A percentile compares a stretch with the other conserved stretches of the same genome.
These are phyloP conservation scores for Ethmia dodecea DNA, from an alignment of 2,888 invertebrate genomes.

Conservation along the genomic window DNA sequence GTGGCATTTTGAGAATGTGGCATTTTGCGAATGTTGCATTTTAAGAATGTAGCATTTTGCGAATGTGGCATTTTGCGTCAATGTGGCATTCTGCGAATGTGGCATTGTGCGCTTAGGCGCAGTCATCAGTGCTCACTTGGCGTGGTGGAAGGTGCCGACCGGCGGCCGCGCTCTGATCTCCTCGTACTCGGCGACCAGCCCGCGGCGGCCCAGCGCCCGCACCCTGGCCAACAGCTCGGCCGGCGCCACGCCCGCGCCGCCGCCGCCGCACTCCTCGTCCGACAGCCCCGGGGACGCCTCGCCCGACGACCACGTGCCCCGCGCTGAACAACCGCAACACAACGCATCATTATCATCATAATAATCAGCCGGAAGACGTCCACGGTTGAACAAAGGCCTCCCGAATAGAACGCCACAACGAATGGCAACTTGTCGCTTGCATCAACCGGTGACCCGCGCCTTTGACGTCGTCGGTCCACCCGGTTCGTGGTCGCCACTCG, in stretches of 20 bases:
- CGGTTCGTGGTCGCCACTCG: too few species aligned
- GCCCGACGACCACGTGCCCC: conserved; percentile 70
- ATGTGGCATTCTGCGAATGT: too few species aligned
- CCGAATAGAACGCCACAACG: too few species aligned
- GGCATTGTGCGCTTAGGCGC: neutral
- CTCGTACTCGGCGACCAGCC: conserved; percentile 91
- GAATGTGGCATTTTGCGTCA: too few species aligned
- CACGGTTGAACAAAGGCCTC: too few species aligned
- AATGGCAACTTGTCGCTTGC: too few species aligned
- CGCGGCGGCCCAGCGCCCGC: conserved; percentile 86
- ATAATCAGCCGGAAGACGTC: neutral
- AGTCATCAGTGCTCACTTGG: conserved; percentile 79
- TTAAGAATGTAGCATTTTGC: too few species aligned
- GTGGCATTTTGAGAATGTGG: too few species aligned
- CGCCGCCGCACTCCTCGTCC: conserved; percentile 89
- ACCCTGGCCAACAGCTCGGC: conserved; percentile 87
- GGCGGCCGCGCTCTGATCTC: conserved; percentile 91
- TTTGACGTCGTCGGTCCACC: too few species aligned
- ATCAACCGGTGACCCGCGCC: too few species aligned
- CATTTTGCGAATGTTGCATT: too few species aligned
- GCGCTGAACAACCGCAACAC: conserved; percentile 30
- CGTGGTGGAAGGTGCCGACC: conserved; percentile 91
- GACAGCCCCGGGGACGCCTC: conserved; percentile 89
- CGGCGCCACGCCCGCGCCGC: conserved; percentile 78
- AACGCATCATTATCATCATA: neutral